Percentiles rank a stretch among this genome's conserved stretches.
Conservation (phyloP, 2,888 invertebrate species). For the Hypolimnas misippus region DNA sequence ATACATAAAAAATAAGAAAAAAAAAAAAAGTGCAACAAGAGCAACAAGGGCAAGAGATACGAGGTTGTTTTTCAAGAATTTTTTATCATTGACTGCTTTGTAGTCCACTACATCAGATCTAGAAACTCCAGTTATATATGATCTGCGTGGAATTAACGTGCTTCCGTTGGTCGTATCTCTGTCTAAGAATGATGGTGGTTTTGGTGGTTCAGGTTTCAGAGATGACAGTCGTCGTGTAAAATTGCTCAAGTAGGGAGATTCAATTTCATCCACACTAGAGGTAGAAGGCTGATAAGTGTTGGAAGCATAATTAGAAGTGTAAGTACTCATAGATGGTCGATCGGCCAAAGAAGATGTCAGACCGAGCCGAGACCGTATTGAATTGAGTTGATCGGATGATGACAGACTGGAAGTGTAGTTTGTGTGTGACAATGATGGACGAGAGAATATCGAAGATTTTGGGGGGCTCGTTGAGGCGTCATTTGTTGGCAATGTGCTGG, state of each 20-base stretch:
- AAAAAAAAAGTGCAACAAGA: constrained; percentile 86
- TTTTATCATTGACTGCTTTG: constrained; percentile 73
- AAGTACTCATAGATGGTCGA: constrained; percentile 61
- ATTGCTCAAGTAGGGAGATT: constrained; percentile 88
- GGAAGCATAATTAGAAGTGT: constrained; percentile 59
- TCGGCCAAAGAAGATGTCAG: constrained; percentile 73
- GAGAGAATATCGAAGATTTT: constrained; percentile 69
- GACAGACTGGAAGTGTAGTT: constrained; percentile 63
- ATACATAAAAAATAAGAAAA: constrained; percentile 87
- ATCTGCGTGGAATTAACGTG: constrained; percentile 65
- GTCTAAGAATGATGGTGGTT: constrained; percentile 59
- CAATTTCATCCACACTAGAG: constrained; percentile 78
- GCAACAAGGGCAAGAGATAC: constrained; percentile 86
- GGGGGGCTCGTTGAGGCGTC: constrained; percentile 65
- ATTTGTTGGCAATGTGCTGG: constrained; percentile 66
- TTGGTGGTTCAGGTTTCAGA: constrained; percentile 69
- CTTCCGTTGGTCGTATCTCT: constrained; percentile 73
- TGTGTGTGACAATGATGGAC: constrained; percentile 68
- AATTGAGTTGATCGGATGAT: constrained; percentile 82
- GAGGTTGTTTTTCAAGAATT: constrained; percentile 84
- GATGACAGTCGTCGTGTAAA: constrained; percentile 86
- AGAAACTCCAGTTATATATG: constrained; percentile 67
- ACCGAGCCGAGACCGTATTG: constrained; percentile 84
- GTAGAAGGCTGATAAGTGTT: constrained; percentile 68
- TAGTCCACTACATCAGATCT: constrained; percentile 71